phyloP scores from a whole-genome alignment of 2,797 vertebrate genomes.

The Pelodytes ibericus region DNA sequence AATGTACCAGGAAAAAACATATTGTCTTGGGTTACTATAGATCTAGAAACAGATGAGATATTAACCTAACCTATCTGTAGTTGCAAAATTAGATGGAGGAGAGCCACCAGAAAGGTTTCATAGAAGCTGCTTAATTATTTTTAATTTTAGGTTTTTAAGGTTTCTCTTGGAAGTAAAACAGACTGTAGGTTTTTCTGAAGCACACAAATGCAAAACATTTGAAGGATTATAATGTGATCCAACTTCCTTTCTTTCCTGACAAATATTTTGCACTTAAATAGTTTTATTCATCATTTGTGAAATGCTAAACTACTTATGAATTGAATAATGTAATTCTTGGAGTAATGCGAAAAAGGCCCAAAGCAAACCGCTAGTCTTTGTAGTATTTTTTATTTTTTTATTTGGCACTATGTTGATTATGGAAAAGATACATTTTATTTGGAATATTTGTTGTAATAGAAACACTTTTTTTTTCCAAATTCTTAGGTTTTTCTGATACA shows the following conservation, averaged over 20 bases:
- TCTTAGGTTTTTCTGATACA: no score
- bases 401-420: no score
- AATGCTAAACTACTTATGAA: no score
- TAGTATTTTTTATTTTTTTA: no score
- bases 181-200: constrained; percentile 13
- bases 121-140: not conserved
- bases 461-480: no score
- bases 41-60: not conserved
- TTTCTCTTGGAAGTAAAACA: constrained; percentile 11
- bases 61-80: not conserved
- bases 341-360: no score
- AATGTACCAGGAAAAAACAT: not conserved
- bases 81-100: not conserved
- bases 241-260: not conserved
- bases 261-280: constrained; percentile 6
- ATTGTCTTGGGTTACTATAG: not conserved
- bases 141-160: not conserved
- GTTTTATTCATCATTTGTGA: no score
- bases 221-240: not conserved
- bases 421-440: no score
- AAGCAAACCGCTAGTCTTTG: no score
- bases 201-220: constrained; percentile 17
- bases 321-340: no score
- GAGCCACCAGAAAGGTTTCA: not conserved
- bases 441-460: no score